phyloP scores from a whole-genome alignment of 2,113 vertebrate genomes.

The Phasianus colchicus region DNA sequence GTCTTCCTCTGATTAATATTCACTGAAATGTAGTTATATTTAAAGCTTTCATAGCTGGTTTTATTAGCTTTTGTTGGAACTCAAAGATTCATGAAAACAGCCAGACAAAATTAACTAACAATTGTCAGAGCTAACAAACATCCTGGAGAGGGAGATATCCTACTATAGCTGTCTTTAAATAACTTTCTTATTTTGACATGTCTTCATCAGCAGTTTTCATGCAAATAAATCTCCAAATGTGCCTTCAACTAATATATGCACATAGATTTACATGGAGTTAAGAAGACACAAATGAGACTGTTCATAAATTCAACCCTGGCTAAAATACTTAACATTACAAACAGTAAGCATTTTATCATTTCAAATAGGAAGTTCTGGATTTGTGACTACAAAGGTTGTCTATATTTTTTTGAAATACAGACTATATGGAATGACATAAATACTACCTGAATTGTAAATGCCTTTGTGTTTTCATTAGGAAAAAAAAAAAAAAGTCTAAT shows the following conservation, averaged over 20 bases:
- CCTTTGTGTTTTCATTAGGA: neutral
- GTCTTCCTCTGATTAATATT: slow-evolving; percentile 39
- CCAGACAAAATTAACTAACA: slow-evolving; percentile 59
- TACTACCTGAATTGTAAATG: neutral
- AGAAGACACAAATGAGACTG: slow-evolving; percentile 34
- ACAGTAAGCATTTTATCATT: neutral
- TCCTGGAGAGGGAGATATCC: slow-evolving; percentile 50
- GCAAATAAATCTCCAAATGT: slow-evolving; percentile 57
- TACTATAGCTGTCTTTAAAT: slow-evolving; percentile 66
- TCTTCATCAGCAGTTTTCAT: slow-evolving; percentile 71
- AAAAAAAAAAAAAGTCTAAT: neutral
- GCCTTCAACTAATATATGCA: slow-evolving; percentile 66
- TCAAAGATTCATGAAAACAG: slow-evolving; percentile 42
- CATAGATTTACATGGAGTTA: slow-evolving; percentile 73
- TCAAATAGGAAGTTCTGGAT: neutral
- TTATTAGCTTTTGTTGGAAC: slow-evolving; percentile 60
- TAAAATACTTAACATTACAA: neutral
- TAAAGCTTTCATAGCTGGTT: slow-evolving; percentile 53
- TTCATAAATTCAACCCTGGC: slow-evolving; percentile 26
- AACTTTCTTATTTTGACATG: slow-evolving; percentile 57
- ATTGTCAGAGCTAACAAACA: slow-evolving; percentile 53
- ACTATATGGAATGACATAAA: neutral
- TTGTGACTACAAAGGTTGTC: neutral
- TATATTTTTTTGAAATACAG: neutral
- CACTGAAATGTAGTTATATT: slow-evolving; percentile 51